phyloP scores from a whole-genome alignment of 2,113 vertebrate species.

The Ptyas mucosa region DNA sequence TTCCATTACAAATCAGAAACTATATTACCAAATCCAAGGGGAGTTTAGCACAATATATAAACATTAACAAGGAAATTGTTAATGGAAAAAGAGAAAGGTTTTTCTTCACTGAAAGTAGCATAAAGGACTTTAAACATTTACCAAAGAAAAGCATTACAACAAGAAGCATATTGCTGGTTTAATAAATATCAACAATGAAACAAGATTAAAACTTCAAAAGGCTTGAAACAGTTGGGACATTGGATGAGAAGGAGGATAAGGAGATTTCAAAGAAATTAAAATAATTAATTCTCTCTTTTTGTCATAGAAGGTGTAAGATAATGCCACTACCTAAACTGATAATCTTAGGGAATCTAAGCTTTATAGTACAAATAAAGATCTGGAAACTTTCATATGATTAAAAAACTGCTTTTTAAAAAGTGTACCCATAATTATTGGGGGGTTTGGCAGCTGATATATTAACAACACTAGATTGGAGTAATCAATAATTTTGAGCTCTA shows the following conservation, averaged over 20 bases:
- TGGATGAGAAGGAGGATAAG: not conserved
- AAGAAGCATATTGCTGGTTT: not conserved
- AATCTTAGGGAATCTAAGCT: not conserved
- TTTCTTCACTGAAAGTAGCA: not conserved
- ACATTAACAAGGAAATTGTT: not conserved
- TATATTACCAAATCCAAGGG: not conserved
- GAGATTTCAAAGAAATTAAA: not conserved
- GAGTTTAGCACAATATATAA: not conserved
- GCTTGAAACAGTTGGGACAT: not conserved
- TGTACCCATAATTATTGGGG: not conserved
- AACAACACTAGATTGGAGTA: not conserved
- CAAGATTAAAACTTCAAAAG: not conserved
- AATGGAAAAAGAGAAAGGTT: not conserved
- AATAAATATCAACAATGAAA: not conserved
- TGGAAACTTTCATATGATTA: not conserved
- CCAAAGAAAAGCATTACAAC: not conserved
- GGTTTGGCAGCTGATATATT: not conserved
- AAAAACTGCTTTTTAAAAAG: too few species aligned
- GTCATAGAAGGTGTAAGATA: not conserved
- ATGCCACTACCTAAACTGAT: not conserved
- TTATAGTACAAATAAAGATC: not conserved
- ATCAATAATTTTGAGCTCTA: not conserved
- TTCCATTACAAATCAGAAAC: not conserved
- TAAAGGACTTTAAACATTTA: not conserved
- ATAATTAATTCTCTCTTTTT: not conserved